Evolutionary conservation across 1,140 invertebrate genomes (phyloP).

Genomic region (Ostrea denselamellosa): DNA sequence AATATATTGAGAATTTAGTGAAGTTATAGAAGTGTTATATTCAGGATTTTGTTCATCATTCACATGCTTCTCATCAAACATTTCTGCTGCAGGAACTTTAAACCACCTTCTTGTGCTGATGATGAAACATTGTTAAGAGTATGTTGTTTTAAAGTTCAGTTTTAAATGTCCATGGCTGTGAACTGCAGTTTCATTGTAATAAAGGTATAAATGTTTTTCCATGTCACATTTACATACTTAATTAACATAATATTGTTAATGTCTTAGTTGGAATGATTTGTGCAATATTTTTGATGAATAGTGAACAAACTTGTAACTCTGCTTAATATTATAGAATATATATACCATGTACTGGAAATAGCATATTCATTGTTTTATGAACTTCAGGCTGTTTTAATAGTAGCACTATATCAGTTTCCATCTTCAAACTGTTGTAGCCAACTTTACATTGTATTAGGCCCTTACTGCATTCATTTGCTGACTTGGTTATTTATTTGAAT

Average conservation of each 20-base stretch:
- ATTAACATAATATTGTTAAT: not conserved
- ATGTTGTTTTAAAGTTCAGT: too few species aligned
- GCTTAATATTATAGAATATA: not conserved
- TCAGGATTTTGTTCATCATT: too few species aligned
- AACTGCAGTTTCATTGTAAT: not conserved
- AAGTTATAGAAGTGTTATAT: too few species aligned
- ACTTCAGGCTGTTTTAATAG: not conserved
- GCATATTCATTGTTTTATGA: not conserved
- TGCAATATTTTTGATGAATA: constrained; percentile 10
- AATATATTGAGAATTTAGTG: too few species aligned
- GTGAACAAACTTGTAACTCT: not conserved
- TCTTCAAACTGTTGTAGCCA: constrained; percentile 4
- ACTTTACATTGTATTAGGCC: not conserved
- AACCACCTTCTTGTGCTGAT: too few species aligned
- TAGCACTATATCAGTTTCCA: not conserved
- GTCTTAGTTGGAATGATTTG: not conserved
- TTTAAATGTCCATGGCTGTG: too few species aligned
- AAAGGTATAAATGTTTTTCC: not conserved
- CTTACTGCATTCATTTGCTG: constrained; percentile 33
- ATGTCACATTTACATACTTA: not conserved
- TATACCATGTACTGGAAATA: constrained; percentile 6
- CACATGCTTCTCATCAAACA: too few species aligned
- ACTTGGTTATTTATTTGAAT: constrained; percentile 36
- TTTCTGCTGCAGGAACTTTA: too few species aligned
- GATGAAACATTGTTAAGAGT: too few species aligned